phyloP scores from a whole-genome alignment of 2,113 vertebrate genomes.

The Forbesichthys agassizii region DNA sequence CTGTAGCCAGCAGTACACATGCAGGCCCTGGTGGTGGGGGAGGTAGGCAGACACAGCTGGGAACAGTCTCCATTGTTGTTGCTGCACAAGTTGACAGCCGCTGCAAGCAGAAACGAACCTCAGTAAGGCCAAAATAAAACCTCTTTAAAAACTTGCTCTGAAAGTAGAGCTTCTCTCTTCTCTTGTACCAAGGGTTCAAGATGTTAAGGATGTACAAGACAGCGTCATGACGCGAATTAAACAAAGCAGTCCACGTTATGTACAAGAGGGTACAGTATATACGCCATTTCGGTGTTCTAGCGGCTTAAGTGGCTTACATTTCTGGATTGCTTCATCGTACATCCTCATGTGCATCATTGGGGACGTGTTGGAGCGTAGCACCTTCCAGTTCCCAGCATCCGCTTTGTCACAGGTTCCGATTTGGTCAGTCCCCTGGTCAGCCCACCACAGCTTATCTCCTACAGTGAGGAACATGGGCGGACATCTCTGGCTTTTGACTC shows the following conservation, averaged over 20 bases:
- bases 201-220: too few species aligned
- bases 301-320: constrained; percentile 37
- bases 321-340: constrained; percentile 88
- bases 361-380: constrained; percentile 90
- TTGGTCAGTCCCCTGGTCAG: constrained; percentile 90
- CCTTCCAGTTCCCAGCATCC: constrained; percentile 80
- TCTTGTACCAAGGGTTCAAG: too few species aligned
- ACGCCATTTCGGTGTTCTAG: neutral
- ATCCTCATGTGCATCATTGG: constrained; percentile 99
- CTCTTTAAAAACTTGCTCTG: too few species aligned
- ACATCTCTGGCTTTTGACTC: neutral
- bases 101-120: constrained; percentile 14
- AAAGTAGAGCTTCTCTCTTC: too few species aligned
- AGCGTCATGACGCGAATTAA: too few species aligned
- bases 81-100: constrained; percentile 88
- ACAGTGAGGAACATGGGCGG: constrained; percentile 8
- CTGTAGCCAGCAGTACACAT: constrained; percentile 98
- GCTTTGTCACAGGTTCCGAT: constrained; percentile 93
- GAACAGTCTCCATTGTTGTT: constrained; percentile 93
- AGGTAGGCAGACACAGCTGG: constrained; percentile 94
- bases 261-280: too few species aligned
- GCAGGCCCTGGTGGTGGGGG: constrained; percentile 85
- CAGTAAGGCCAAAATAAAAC: neutral
- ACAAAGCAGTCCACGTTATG: neutral
- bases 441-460: constrained; percentile 98